Conservation (phyloP, 2,797 vertebrate species). For the Adelosebastes latens region DNA sequence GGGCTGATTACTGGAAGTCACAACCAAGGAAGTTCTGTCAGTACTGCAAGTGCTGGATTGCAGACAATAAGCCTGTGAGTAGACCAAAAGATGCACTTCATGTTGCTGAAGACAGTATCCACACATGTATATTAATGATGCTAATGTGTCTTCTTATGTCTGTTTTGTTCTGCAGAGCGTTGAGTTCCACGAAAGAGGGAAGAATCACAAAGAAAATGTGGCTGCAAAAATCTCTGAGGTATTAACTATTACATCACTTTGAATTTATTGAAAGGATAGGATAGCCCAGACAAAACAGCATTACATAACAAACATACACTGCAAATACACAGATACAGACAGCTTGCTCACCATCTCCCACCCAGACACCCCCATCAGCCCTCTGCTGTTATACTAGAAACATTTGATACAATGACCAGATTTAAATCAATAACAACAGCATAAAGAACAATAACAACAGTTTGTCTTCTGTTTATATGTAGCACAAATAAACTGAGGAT, state of each 20-base stretch:
- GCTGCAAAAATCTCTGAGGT: slow-evolving; percentile 95
- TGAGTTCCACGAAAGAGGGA: slow-evolving; percentile 98
- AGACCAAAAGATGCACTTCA: background rate
- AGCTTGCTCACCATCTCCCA: no score
- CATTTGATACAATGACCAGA: no score
- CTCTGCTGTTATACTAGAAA: no score
- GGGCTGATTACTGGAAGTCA: slow-evolving; percentile 99
- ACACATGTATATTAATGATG: background rate
- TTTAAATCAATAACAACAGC: no score
- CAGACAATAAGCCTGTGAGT: slow-evolving; percentile 97
- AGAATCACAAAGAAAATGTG: slow-evolving; percentile 99
- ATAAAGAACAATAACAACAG: no score
- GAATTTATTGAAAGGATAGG: no score
- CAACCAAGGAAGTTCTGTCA: slow-evolving; percentile 98
- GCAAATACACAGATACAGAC: no score
- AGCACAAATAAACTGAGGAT: no score
- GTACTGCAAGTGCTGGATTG: slow-evolving; percentile 99
- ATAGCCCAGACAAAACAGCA: no score
- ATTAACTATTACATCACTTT: background rate
- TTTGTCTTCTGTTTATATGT: no score
- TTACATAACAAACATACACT: no score
- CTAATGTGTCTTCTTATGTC: background rate
- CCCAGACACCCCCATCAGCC: no score
- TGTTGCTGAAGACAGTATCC: background rate
- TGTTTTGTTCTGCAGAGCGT: slow-evolving; percentile 85